phyloP scores from a whole-genome alignment of 92 coral and sea anemone species.

The Montipora capitata region DNA sequence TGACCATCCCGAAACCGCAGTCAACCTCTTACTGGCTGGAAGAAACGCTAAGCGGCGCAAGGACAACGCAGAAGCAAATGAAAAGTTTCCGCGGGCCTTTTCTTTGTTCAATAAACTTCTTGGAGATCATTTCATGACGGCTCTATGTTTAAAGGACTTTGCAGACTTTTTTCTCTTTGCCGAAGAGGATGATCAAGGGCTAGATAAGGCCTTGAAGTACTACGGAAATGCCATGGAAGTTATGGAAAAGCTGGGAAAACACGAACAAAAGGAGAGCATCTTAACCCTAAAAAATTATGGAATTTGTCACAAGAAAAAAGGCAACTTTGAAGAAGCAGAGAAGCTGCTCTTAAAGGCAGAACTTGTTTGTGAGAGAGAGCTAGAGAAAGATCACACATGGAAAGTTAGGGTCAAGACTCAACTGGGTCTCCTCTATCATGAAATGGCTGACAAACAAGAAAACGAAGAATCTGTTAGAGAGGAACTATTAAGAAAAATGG shows the following conservation, averaged over 20 bases:
- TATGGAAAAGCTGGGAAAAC: not conserved
- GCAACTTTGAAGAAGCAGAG: conserved; percentile 13
- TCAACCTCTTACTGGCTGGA: conserved; percentile 9
- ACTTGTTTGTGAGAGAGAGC: conserved; percentile 22
- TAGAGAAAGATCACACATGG: conserved; percentile 29
- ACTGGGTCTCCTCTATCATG: conserved; percentile 1
- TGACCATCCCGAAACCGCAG: conserved; percentile 16
- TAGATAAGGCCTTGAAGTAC: not conserved
- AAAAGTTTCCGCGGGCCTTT: not conserved
- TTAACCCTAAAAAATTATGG: conserved; percentile 10
- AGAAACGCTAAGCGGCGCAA: not conserved
- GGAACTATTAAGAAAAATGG: not conserved
- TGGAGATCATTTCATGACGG: conserved; percentile 38
- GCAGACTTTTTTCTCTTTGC: not conserved
- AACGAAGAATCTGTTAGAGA: not conserved
- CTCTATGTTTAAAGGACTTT: not conserved
- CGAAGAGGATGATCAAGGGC: not conserved
- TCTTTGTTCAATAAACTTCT: not conserved
- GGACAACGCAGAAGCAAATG: not conserved
- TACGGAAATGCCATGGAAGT: conserved; percentile 14
- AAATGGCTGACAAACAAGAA: not conserved
- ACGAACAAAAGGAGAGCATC: not conserved
- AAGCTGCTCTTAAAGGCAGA: not conserved
- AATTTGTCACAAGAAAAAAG: not conserved
- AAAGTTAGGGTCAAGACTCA: conserved; percentile 33